Evolutionary conservation across 2,888 invertebrate species (phyloP).

Genomic region (Drosophila nigritarsus): DNA sequence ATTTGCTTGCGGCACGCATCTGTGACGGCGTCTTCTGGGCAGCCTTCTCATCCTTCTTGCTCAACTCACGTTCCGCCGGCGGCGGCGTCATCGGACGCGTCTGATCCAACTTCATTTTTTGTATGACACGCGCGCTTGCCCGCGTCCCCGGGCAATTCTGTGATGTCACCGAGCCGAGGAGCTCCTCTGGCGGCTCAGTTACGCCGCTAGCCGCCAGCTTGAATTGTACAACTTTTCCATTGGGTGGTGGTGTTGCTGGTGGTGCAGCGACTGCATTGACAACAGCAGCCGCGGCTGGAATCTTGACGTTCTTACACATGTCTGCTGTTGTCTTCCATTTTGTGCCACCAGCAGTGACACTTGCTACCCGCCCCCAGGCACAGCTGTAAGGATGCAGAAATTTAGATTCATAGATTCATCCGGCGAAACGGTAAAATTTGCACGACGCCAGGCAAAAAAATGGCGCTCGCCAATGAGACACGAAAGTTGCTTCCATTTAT

Average conservation of each 20-base stretch:
- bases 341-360: slow-evolving; percentile 41
- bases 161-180: slow-evolving; percentile 90
- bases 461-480: slow-evolving; percentile 52
- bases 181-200: slow-evolving; percentile 82
- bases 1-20: slow-evolving; percentile 86
- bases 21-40: slow-evolving; percentile 84
- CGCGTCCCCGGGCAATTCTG: slow-evolving; percentile 86
- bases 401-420: slow-evolving; percentile 1
- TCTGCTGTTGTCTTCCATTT: slow-evolving; percentile 62
- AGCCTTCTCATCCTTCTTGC: slow-evolving; percentile 79
- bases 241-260: slow-evolving; percentile 17
- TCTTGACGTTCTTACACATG: slow-evolving; percentile 60
- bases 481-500: slow-evolving; percentile 16
- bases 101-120: slow-evolving; percentile 90
- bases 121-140: slow-evolving; percentile 92
- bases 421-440: slow-evolving; percentile 31
- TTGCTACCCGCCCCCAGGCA: slow-evolving; percentile 33
- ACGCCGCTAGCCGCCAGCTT: slow-evolving; percentile 20
- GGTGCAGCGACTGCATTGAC: slow-evolving; percentile 2
- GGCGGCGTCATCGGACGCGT: slow-evolving; percentile 84
- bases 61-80: slow-evolving; percentile 82
- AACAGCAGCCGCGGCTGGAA: slow-evolving; percentile 14
- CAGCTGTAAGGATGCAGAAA: slow-evolving; percentile 28
- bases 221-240: slow-evolving; percentile 36
- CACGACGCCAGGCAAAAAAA: slow-evolving; percentile 58